These are phyloP conservation scores for Phymorhynchus buccinoides DNA, from an alignment of 1,140 invertebrate species.

Conservation along the genomic window DNA sequence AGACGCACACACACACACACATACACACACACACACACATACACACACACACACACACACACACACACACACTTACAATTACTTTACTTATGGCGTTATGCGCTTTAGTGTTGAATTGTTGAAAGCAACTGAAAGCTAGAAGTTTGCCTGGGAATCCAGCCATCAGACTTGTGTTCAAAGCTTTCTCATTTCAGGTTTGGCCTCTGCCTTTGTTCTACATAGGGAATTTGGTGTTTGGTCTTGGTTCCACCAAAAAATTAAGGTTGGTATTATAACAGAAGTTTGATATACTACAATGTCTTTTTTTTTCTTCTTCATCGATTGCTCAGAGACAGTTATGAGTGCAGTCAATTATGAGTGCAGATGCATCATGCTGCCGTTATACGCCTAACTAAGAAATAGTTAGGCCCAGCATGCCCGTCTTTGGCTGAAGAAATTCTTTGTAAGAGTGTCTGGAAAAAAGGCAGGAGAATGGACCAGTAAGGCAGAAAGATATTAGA, in stretches of 20 bases:
- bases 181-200: conserved; percentile 83
- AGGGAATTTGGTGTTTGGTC: conserved; percentile 95
- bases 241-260: conserved; percentile 97
- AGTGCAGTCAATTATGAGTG: background rate
- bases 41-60: background rate
- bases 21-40: background rate
- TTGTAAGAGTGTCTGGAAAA: too few relatives aligned
- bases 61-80: conserved; percentile 1
- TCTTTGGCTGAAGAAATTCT: too few relatives aligned
- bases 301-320: background rate
- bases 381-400: background rate
- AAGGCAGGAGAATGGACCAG: background rate
- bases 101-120: background rate
- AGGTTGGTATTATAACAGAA: conserved; percentile 68
- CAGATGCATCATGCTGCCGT: background rate
- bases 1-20: too few relatives aligned
- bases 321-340: background rate
- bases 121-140: too few relatives aligned
- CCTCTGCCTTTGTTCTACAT: conserved; percentile 95
- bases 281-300: background rate
- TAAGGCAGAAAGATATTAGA: too few relatives aligned
- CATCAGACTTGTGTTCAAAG: background rate
- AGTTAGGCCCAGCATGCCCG: background rate
- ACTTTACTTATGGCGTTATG: background rate
- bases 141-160: too few relatives aligned